Conservation (phyloP, 1,140 invertebrate genomes). For the Panagrolaimus sp. region DNA sequence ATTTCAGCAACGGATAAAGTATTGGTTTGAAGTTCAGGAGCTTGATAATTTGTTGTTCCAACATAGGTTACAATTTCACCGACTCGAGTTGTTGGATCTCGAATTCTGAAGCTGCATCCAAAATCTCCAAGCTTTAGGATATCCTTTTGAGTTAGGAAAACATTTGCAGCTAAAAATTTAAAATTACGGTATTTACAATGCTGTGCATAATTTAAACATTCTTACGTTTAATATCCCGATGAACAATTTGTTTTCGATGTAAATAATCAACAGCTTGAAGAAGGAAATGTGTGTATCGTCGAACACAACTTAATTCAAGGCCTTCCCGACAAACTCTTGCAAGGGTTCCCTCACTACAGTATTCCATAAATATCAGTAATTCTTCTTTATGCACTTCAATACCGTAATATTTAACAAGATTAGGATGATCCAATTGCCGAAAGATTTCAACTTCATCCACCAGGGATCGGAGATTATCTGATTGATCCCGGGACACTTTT, state of each 20-base stretch:
- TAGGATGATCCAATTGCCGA: constrained; percentile 70
- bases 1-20: background rate
- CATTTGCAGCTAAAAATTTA: constrained; percentile 70
- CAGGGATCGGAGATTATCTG: constrained; percentile 68
- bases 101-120: constrained; percentile 70
- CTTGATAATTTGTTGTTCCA: constrained; percentile 61
- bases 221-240: constrained; percentile 55
- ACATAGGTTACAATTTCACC: constrained; percentile 79
- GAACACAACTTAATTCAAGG: constrained; percentile 44
- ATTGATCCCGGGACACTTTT: constrained; percentile 27
- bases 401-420: constrained; percentile 84
- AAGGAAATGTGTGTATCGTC: constrained; percentile 44
- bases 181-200: constrained; percentile 20
- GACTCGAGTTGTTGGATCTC: constrained; percentile 75
- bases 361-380: constrained; percentile 65
- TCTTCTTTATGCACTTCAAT: constrained; percentile 78
- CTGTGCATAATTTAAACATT: constrained; percentile 3
- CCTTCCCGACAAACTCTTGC: constrained; percentile 57
- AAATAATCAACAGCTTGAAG: constrained; percentile 47
- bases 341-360: constrained; percentile 66
- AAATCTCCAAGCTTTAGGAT: constrained; percentile 83
- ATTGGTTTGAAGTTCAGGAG: constrained; percentile 36
- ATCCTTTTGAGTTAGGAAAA: constrained; percentile 76
- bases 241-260: constrained; percentile 43
- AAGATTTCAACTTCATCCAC: constrained; percentile 82